phyloP scores from a whole-genome alignment of 2,888 invertebrate species.

The Pterostichus madidus region DNA sequence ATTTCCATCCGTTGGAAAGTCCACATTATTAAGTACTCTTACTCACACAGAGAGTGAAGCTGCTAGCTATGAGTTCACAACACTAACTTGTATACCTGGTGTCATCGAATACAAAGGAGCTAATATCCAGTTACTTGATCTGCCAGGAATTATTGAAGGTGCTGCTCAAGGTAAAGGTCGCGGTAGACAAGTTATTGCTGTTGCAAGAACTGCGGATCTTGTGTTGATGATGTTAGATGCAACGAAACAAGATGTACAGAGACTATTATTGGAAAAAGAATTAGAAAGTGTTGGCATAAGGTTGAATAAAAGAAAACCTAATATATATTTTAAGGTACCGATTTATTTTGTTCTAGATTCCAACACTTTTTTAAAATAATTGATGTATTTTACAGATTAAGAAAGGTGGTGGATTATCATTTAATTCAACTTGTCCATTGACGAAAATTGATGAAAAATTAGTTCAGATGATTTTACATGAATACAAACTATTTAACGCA shows the following conservation, averaged over 20 bases:
- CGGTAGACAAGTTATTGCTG: constrained; percentile 90
- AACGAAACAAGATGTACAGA: constrained; percentile 97
- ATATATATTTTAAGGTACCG: constrained; percentile 97
- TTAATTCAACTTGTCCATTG: constrained; percentile 96
- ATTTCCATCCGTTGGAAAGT: constrained; percentile 99
- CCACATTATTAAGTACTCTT: constrained; percentile 95
- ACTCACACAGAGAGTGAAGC: constrained; percentile 98
- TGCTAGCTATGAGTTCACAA: constrained; percentile 99
- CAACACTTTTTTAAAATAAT: neutral
- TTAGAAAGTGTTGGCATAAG: constrained; percentile 98
- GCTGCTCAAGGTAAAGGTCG: constrained; percentile 87
- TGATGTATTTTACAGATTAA: constrained; percentile 81
- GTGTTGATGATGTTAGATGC: constrained; percentile 99
- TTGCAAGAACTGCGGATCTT: constrained; percentile 98
- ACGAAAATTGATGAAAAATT: constrained; percentile 97
- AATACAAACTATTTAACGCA: constrained; percentile 98
- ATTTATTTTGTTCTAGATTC: constrained; percentile 19
- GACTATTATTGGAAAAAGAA: constrained; percentile 93
- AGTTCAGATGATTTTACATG: constrained; percentile 98
- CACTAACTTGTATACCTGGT: constrained; percentile 98
- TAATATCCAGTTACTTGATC: constrained; percentile 97
- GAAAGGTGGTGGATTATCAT: constrained; percentile 97
- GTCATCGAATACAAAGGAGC: constrained; percentile 99
- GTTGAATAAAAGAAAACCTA: constrained; percentile 96
- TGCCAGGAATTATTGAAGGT: constrained; percentile 99